Conservation (phyloP, 23 tunicate species). For the Halocynthia aurantium region DNA sequence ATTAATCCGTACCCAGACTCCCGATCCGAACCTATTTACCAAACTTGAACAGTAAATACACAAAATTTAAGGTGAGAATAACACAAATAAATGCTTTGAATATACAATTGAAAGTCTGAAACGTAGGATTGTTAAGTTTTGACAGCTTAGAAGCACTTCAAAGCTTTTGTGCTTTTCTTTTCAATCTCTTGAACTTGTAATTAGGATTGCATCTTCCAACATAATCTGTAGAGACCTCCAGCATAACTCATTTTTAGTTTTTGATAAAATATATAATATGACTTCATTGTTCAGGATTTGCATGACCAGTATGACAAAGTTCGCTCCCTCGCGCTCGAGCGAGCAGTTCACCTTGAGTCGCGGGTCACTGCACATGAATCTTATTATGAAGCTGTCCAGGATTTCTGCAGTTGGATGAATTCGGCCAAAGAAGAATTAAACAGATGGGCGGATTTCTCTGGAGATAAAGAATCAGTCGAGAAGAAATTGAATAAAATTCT, state of each 20-base stretch:
- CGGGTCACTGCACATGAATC: slow-evolving; percentile 50
- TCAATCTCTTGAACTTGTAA: slow-evolving; percentile 82
- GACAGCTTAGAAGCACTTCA: slow-evolving; percentile 47
- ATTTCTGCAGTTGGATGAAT: slow-evolving; percentile 63
- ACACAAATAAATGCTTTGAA: too few species aligned
- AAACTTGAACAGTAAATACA: too few species aligned
- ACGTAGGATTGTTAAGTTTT: slow-evolving; percentile 48
- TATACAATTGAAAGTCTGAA: too few species aligned
- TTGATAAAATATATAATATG: too few species aligned
- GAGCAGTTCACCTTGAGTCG: slow-evolving; percentile 23
- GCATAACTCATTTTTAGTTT: too few species aligned
- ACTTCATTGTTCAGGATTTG: slow-evolving; percentile 31
- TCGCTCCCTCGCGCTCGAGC: slow-evolving; percentile 32
- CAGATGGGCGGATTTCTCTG: slow-evolving; percentile 72
- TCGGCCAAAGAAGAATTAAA: slow-evolving; percentile 90
- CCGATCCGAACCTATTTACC: too few species aligned
- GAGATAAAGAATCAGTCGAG: slow-evolving; percentile 63
- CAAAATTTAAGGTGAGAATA: too few species aligned
- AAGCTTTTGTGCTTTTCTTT: slow-evolving; percentile 82
- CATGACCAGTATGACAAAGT: slow-evolving; percentile 38
- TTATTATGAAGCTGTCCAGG: slow-evolving; percentile 59
- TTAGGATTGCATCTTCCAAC: slow-evolving; percentile 77
- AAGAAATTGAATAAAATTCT: slow-evolving; percentile 76
- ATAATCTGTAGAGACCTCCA: slow-evolving; percentile 63
- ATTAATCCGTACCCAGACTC: too few species aligned